Evolutionary conservation across 2,888 invertebrate species (phyloP), one percentile per base, ranked within the genome.

Genomic region (Allophyes oxyacanthae): DNA sequence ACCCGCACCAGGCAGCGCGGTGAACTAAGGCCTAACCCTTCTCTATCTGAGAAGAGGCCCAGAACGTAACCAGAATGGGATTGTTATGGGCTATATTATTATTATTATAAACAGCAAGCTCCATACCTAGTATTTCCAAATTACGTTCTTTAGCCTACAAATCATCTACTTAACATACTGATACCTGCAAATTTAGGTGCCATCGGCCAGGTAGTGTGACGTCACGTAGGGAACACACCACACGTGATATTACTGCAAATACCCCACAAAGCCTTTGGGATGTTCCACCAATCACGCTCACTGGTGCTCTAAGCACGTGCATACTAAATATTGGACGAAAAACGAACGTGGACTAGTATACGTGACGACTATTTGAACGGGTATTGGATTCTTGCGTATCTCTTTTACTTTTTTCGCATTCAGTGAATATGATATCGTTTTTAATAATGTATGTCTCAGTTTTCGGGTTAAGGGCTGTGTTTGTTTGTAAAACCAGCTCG

Each of bases 211-310:
- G 78, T 60, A 62, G 64, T 68, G 79, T 86, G 82, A 84, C 84
- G 84, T 84, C 88, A 86, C 86, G 84, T 84, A 77, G 78, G 76
- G 80, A 82, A 82, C 80, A 80, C 77, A 78, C 75, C 72, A 78
- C 76, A 81, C 88, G 88, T 89, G 88, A 89, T 75, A 62, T 69
- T 70, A 82, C 81, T 88, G 70, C 82, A 75, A 87, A 88, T 83
- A 65, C 65, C 58, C 60, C 60, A 63, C 77, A 75, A 79, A 85
- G 79, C 80, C 84, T 83, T 82, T 74, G 82, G 80, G 75, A 72
- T 58, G 53, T 50, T 57, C 64, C 55, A 62, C 64, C 69, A 72
- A 75, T 77, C 83, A 80, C 75, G 77, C 59, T 72, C 77, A 58
- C 72, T 76, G 75, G 61, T 66, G 69, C 71, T 76, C 73, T 76